Percentiles rank a stretch among this genome's conserved stretches.
These are phyloP conservation scores for Pantherophis vulpinus DNA, from an alignment of 2,797 vertebrate genomes.

Conservation along the genomic window DNA sequence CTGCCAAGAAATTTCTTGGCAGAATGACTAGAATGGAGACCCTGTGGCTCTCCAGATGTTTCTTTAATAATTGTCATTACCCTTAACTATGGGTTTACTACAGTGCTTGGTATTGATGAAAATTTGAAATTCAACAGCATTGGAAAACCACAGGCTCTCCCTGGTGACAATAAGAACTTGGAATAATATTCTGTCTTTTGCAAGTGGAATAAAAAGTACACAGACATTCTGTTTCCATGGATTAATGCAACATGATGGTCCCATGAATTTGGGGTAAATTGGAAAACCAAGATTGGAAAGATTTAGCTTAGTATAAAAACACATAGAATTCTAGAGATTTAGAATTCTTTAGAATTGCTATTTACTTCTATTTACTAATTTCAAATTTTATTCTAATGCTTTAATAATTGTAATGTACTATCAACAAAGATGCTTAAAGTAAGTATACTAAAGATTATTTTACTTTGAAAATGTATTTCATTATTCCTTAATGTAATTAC, in stretches of 20 bases:
- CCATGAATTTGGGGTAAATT: neutral
- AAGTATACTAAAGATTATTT: neutral
- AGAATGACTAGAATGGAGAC: neutral
- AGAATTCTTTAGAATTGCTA: neutral
- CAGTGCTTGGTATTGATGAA: neutral
- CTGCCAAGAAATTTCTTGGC: neutral
- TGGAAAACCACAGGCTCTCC: neutral
- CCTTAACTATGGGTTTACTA: neutral
- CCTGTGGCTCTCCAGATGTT: neutral
- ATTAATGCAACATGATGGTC: neutral
- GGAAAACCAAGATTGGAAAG: neutral
- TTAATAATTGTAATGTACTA: neutral
- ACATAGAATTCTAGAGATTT: neutral
- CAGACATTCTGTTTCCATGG: neutral
- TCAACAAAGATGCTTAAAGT: neutral
- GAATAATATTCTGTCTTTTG: neutral
- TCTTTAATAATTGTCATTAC: neutral
- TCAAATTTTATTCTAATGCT: neutral
- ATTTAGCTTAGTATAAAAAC: neutral
- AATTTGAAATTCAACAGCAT: neutral
- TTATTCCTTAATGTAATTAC: neutral
- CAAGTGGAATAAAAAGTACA: neutral
- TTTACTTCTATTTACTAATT: neutral
- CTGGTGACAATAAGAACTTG: neutral
- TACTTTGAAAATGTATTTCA: neutral